Percentiles rank a stretch among this genome's conserved stretches.
These are phyloP conservation scores for Pyrgilauda ruficollis DNA, from an alignment of 2,113 vertebrate genomes.

Conservation along the genomic window DNA sequence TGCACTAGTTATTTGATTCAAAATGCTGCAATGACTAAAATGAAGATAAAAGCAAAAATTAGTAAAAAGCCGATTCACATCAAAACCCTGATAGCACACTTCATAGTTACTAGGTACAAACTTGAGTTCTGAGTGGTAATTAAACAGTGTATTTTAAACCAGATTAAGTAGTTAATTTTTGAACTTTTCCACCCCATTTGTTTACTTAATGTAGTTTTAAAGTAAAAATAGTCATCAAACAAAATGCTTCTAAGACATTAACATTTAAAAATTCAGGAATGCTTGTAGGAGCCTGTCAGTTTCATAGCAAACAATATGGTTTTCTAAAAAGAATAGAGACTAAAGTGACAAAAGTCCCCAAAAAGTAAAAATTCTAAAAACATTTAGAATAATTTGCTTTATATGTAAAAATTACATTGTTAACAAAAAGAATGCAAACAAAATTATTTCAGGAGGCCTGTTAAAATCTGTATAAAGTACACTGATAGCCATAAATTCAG, in stretches of 20 bases:
- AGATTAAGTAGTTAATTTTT: background rate
- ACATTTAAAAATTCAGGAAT: background rate
- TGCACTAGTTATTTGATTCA: background rate
- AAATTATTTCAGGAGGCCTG: background rate
- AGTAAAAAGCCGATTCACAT: background rate
- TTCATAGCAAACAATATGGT: background rate
- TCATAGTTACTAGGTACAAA: background rate
- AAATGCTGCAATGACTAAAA: background rate
- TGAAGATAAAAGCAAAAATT: background rate
- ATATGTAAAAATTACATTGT: background rate
- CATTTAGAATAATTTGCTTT: background rate
- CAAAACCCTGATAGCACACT: background rate
- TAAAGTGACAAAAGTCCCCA: background rate
- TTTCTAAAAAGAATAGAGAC: background rate
- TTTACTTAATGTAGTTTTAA: background rate
- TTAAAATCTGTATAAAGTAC: background rate
- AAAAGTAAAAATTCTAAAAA: background rate
- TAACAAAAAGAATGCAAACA: background rate
- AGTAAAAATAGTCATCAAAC: background rate
- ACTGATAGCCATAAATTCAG: background rate
- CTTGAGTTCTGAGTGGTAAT: background rate
- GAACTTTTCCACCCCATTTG: fast-evolving
- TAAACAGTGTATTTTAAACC: background rate
- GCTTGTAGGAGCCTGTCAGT: background rate
- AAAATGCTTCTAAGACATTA: background rate